Base-by-base conservation (phyloP, 2,113 vertebrate genomes). In the Phalacrocorax pelagicus region DNA sequence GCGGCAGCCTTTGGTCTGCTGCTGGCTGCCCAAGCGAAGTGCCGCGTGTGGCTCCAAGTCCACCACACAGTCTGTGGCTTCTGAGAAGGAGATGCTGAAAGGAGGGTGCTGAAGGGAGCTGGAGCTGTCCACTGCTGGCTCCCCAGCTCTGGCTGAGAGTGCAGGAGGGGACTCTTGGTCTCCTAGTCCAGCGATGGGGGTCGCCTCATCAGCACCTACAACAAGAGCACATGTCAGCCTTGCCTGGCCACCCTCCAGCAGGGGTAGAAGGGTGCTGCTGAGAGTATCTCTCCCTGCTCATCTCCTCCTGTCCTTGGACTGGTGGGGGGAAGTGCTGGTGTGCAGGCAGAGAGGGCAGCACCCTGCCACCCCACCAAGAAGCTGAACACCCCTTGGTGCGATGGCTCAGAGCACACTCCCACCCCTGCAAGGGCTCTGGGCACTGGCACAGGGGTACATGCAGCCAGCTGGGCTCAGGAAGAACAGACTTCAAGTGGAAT, bases 51-150 rank as follows among this genome's bases (percentile, higher is more conserved):
- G 98, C 69, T 97, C 98, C 57, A 98, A 99, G 97, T 99, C 98
- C 57, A 98, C 96, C 61, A 98, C 96, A 65, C 98, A 98, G 88
- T 97, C 98, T 9, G 91, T 95, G 87, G 98, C 98, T 96, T 99
- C 98, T 0, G 98, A 98, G 95, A 98, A 97, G n/a, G 99, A 97
- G 82, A 98, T 89, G 79, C 98, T 96, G 10, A 90, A 95, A 86
- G 85, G 59, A 75, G 91, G 95, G 23, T 87, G 93, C 21, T 8
- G 82, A 55, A 90, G 85, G 88, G 77, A 86, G 77, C 55, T 66
- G 83, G 62, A 54, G 49, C 21, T 70, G 70, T 72, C 55, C 11
- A n/a, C 61, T 0, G 2, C 58, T 0, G 4, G 44, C 49, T 92
- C 94, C 84, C 94, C 81, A 1, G 78, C 77, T 46, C 79, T 32